Conservation (phyloP, 2,797 vertebrate species). For the Margarornis squamiger region DNA sequence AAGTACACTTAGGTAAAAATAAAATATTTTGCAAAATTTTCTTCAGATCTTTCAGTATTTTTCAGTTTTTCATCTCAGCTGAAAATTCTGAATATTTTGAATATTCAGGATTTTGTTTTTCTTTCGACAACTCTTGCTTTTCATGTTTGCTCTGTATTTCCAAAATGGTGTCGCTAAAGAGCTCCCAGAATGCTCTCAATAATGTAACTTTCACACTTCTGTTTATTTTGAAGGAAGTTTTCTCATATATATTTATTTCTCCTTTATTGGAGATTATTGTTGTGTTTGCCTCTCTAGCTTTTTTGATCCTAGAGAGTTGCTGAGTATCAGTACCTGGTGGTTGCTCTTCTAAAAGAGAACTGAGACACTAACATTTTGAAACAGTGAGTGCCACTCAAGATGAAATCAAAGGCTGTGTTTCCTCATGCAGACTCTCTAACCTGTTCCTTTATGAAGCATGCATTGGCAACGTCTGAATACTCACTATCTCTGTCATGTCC, state of each 20-base stretch:
- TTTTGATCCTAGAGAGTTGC: not conserved
- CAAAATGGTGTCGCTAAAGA: not conserved
- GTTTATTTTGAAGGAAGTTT: not conserved
- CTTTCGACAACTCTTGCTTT: not conserved
- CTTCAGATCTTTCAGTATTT: not conserved
- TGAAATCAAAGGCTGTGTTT: not conserved
- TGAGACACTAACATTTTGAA: not conserved
- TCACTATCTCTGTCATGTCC: not conserved
- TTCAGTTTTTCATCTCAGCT: not conserved
- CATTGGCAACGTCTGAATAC: not conserved
- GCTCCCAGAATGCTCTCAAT: not conserved
- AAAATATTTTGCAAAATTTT: not conserved
- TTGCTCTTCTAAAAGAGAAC: not conserved
- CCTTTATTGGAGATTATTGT: not conserved
- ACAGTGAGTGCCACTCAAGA: not conserved
- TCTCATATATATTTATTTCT: not conserved
- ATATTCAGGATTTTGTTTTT: not conserved
- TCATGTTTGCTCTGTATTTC: not conserved
- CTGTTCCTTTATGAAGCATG: not conserved
- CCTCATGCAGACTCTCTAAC: not conserved
- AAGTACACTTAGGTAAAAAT: not conserved
- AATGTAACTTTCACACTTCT: not conserved
- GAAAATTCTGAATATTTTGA: not conserved
- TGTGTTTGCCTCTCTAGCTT: not conserved
- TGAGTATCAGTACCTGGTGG: not conserved